phyloP scores from a whole-genome alignment of 2,888 invertebrate species.

The Ariolimax columbianus region DNA sequence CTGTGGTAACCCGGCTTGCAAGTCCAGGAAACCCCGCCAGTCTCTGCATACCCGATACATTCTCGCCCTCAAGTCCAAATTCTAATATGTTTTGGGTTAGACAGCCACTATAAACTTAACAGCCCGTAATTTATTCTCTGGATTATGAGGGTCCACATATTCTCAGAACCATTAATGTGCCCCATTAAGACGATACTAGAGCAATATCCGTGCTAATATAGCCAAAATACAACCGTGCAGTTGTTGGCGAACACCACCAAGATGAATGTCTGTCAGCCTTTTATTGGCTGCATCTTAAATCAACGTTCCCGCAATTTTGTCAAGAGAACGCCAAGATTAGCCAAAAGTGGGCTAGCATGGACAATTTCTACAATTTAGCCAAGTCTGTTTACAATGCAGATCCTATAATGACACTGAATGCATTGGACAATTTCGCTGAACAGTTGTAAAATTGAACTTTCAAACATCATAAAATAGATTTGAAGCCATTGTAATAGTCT shows the following conservation, averaged over 20 bases:
- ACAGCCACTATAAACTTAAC: slow-evolving; percentile 18
- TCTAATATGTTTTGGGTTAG: slow-evolving; percentile 30
- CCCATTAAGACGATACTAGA: neutral
- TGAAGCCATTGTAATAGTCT: no score
- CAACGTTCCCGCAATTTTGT: neutral
- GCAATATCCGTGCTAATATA: neutral
- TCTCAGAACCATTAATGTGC: slow-evolving; percentile 19
- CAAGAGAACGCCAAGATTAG: neutral
- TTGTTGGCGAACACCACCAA: neutral
- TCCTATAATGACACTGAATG: neutral
- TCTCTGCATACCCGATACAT: neutral
- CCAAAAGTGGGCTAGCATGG: neutral
- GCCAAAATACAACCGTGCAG: neutral
- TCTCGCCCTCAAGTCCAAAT: neutral
- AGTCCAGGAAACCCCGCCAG: neutral
- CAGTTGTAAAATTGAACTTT: no score
- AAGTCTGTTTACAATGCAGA: neutral
- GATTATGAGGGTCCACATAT: slow-evolving; percentile 24
- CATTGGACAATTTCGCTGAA: no score
- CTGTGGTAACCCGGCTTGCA: neutral
- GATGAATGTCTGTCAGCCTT: neutral
- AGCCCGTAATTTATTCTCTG: slow-evolving; percentile 7
- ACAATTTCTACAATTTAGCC: neutral
- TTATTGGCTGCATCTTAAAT: slow-evolving; percentile 24
- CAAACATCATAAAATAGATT: no score